These are phyloP conservation scores for Delia radicum DNA, from an alignment of 1,140 invertebrate species.

Conservation along the genomic window DNA sequence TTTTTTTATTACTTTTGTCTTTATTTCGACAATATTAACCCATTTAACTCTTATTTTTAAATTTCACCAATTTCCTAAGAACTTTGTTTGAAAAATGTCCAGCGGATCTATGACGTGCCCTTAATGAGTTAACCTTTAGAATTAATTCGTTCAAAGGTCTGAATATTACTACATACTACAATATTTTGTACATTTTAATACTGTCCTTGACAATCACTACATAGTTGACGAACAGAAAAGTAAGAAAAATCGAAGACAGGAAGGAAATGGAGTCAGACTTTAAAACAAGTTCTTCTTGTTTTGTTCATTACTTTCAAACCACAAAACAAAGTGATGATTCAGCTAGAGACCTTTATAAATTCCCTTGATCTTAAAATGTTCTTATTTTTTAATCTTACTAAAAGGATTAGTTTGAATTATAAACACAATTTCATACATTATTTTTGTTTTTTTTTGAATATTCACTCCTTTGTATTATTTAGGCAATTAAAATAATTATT, in stretches of 20 bases:
- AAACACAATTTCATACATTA: neutral
- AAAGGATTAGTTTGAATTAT: neutral
- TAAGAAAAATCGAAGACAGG: neutral
- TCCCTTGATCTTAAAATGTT: neutral
- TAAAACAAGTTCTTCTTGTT: slow-evolving; percentile 21
- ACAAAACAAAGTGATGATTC: neutral
- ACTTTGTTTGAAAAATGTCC: no score
- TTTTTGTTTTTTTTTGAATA: neutral
- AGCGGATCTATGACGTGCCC: no score
- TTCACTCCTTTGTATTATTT: neutral
- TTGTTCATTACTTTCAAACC: neutral
- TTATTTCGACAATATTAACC: no score
- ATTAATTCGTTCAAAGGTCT: neutral
- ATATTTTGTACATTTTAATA: neutral
- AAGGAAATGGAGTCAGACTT: neutral
- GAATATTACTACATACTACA: no score
- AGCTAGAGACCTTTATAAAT: neutral
- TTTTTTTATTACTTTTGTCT: no score
- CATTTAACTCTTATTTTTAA: no score
- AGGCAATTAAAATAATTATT: neutral
- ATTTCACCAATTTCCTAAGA: no score
- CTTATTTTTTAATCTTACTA: neutral
- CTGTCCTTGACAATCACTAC: slow-evolving; percentile 18
- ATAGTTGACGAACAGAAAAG: neutral
- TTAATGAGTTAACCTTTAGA: neutral